Evolutionary conservation across 2,113 vertebrate species (phyloP), one percentile per base, ranked within the genome.

Genomic region (Cinclus mexicanus): DNA sequence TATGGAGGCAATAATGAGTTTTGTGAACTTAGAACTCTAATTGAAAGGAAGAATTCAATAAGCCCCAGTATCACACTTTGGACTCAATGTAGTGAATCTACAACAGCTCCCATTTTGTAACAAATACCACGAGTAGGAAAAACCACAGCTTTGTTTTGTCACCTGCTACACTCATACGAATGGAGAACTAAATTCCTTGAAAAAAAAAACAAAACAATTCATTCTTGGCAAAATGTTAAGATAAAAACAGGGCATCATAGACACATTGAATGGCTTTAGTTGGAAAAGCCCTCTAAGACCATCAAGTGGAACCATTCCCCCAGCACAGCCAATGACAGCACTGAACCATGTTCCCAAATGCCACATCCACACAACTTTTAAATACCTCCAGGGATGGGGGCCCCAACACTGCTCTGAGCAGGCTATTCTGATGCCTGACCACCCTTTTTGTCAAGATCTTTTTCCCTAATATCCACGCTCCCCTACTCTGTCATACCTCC

Each of bases 1-100:
- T 7, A 5, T 3, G n/a, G 10, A 14, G 9, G 39, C 1, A 2
- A 5, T 2, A 7, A 25, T 1, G 7, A 83, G 14, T 29, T 6
- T 19, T 21, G 21, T 8, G 14, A 5, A 1, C 6, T 37, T 52
- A 20, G 60, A 64, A 26, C 9, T 13, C 5, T 28, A 9, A 69
- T 5, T 31, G 1, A 6, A 87, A 88, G 44, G 33, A 41, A 56
- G 17, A 8, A 6, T 52, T 74, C 24, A 21, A 31, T n/a, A 39
- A 72, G 25, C 12, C 22, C 28, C 5, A 11, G 11, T 11, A 37
- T 18, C 41, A 33, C 3, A 1, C 33, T 60, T 50, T 1, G 9
- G 23, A 25, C 33, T 74, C 24, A 2, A 4, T 5, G 22, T 8
- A 65, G 41, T 3, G 5, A 25, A 81, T 50, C n/a, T 26, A 35